Percentiles rank a stretch among this genome's conserved stretches.
Evolutionary conservation across 2,797 vertebrate species (phyloP).

Genomic region (Falco berigora): DNA sequence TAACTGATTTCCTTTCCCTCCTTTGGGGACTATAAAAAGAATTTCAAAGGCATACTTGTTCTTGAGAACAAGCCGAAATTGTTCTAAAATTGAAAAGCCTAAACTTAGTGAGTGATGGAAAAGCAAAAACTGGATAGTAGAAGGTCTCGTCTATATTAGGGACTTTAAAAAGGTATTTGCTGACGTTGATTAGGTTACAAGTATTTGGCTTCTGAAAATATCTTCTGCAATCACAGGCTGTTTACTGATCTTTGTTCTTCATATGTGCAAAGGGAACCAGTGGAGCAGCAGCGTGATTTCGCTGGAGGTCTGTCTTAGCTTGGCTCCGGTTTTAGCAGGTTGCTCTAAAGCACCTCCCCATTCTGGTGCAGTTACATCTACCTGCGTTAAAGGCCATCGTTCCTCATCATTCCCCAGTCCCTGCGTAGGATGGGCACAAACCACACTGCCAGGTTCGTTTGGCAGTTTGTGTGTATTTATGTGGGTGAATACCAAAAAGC

Average conservation of each 20-base stretch:
- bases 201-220: background rate
- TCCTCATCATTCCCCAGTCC: too few species aligned
- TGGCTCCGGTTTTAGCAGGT: background rate
- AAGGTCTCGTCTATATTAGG: background rate
- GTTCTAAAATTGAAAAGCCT: constrained; percentile 49
- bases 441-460: rapidly evolving
- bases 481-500: background rate
- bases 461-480: background rate
- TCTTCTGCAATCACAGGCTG: background rate
- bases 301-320: background rate
- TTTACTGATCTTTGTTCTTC: background rate
- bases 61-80: constrained; percentile 57
- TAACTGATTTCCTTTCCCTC: constrained; percentile 60
- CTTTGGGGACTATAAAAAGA: constrained; percentile 51
- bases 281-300: background rate
- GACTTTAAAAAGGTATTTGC: background rate
- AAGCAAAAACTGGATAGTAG: constrained; percentile 5
- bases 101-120: constrained; percentile 15
- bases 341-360: background rate
- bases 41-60: constrained; percentile 55
- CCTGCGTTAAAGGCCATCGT: rapidly evolving
- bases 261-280: background rate
- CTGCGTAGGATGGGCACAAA: background rate
- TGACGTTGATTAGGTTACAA: background rate
- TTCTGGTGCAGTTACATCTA: background rate